Evolutionary conservation across 2,113 vertebrate species (phyloP).

Genomic region (Microtus oregoni): DNA sequence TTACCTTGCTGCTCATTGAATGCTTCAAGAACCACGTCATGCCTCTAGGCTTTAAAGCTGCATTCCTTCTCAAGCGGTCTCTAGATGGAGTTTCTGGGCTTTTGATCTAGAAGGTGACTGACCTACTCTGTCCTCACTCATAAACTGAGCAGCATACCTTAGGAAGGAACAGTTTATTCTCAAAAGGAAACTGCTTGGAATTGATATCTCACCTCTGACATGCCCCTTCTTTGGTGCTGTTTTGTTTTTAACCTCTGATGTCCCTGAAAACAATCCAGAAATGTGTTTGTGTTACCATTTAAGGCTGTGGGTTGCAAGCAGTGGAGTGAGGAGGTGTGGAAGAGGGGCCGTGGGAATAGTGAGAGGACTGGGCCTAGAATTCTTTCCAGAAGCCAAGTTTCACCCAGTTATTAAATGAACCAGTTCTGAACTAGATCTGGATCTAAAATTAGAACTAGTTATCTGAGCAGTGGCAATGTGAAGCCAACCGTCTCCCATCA

Average conservation of each 20-base stretch:
- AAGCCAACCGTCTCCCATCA: neutral
- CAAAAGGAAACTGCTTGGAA: neutral
- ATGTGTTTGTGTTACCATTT: neutral
- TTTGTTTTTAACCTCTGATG: neutral
- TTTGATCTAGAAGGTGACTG: neutral
- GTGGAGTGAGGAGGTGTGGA: neutral
- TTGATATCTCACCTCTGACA: neutral
- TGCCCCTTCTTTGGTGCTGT: neutral
- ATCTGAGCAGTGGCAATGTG: neutral
- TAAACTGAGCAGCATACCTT: neutral
- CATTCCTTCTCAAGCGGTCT: slow-evolving; percentile 8
- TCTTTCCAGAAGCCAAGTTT: neutral
- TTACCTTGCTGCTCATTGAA: neutral
- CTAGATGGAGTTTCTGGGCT: neutral
- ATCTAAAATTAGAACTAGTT: slow-evolving; percentile 26
- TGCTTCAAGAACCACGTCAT: slow-evolving; percentile 20
- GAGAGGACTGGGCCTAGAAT: neutral
- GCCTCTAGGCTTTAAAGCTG: neutral
- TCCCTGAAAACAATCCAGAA: slow-evolving; percentile 25
- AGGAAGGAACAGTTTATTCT: neutral
- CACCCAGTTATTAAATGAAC: slow-evolving; percentile 30
- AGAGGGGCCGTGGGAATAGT: neutral
- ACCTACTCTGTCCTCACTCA: neutral
- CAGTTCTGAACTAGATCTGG: slow-evolving; percentile 1
- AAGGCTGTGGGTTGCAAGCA: neutral